Conservation (phyloP, 2,113 vertebrate species). For the Misgurnus mizolepis region DNA sequence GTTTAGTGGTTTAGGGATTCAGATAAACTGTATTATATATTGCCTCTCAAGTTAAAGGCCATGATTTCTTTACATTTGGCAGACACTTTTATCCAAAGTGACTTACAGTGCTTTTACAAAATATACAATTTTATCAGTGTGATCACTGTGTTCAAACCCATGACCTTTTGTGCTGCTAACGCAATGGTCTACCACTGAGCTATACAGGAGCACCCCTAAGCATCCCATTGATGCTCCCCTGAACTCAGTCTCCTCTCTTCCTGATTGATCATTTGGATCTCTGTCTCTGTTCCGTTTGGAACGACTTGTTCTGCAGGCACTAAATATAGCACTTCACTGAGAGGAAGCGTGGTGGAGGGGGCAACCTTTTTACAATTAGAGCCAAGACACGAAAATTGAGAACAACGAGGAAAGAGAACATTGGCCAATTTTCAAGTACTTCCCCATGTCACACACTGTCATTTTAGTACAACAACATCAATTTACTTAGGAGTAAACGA, state of each 20-base stretch:
- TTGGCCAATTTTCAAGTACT: slow-evolving; percentile 36
- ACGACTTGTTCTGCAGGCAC: slow-evolving; percentile 54
- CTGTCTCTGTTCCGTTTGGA: slow-evolving; percentile 47
- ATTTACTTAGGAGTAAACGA: neutral
- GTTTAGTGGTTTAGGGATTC: too few species aligned
- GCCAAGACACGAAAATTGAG: slow-evolving; percentile 37
- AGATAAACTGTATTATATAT: too few species aligned
- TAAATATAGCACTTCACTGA: slow-evolving; percentile 57
- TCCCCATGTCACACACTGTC: neutral
- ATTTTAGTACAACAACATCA: slow-evolving; percentile 10
- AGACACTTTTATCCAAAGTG: too few species aligned
- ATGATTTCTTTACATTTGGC: too few species aligned
- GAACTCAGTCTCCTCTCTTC: neutral
- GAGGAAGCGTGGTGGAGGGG: slow-evolving; percentile 39
- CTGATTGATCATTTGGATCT: slow-evolving; percentile 7
- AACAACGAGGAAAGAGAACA: slow-evolving; percentile 11
- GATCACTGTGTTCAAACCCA: too few species aligned
- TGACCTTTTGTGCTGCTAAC: too few species aligned
- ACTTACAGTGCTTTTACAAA: too few species aligned
- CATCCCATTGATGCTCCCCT: neutral
- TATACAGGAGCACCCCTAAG: too few species aligned
- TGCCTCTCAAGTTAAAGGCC: too few species aligned
- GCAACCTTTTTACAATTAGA: slow-evolving; percentile 48
- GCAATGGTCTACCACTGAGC: too few species aligned
- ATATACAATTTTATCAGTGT: too few species aligned